Conservation (phyloP, 2,113 vertebrate genomes). For the Anthoscopus minutus region DNA sequence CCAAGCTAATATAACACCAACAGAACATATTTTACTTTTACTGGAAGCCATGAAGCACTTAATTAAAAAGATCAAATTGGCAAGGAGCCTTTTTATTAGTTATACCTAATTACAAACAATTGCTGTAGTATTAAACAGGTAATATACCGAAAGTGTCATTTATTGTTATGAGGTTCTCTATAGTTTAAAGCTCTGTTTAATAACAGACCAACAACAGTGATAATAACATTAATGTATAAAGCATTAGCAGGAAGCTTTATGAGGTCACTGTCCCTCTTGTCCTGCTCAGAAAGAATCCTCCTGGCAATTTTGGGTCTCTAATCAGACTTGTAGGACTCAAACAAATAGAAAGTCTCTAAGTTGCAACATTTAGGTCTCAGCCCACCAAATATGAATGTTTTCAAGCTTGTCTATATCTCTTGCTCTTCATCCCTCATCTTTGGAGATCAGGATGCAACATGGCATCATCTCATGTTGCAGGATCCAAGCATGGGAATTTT, state of each 20-base stretch:
- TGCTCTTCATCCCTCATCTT: background rate
- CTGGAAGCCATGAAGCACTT: background rate
- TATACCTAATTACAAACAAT: slow-evolving; percentile 32
- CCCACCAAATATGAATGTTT: background rate
- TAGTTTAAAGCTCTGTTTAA: background rate
- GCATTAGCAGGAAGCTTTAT: background rate
- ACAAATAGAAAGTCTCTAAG: background rate
- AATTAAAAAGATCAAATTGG: slow-evolving; percentile 16
- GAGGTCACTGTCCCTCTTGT: background rate
- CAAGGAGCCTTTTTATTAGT: slow-evolving; percentile 20
- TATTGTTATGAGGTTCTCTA: background rate
- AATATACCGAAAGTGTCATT: slow-evolving; percentile 3
- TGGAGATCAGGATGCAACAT: background rate
- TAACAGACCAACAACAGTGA: background rate
- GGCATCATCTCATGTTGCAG: background rate
- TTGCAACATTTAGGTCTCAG: background rate
- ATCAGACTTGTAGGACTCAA: background rate
- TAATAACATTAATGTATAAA: background rate
- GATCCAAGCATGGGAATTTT: too few species aligned
- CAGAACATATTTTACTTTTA: background rate
- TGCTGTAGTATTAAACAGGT: slow-evolving; percentile 11
- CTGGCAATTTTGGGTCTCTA: background rate
- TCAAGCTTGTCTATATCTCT: background rate
- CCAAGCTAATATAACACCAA: background rate
- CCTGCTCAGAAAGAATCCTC: background rate